Evolutionary conservation across 2,888 invertebrate genomes (phyloP).

Genomic region (Drosophila macrospina): DNA sequence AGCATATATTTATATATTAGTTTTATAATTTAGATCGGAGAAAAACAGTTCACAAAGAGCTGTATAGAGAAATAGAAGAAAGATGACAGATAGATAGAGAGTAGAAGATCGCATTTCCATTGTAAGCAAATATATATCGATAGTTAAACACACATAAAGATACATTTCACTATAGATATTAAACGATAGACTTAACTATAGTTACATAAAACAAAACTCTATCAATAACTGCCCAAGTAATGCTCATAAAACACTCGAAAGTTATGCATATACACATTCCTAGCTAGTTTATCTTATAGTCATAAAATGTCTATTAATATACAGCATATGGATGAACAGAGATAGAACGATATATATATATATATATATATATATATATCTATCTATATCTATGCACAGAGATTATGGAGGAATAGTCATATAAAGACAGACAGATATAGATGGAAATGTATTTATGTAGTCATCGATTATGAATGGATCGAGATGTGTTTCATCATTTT

Average conservation of each 20-base stretch:
- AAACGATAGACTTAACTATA: neutral
- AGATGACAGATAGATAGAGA: neutral
- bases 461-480: too few relatives aligned
- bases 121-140: neutral
- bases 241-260: conserved; percentile 2
- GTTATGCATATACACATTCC: neutral
- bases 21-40: neutral
- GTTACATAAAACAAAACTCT: too few relatives aligned
- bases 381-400: too few relatives aligned
- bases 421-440: neutral
- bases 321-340: neutral
- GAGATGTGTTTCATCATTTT: too few relatives aligned
- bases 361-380: too few relatives aligned
- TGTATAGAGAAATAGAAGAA: neutral
- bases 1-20: too few relatives aligned
- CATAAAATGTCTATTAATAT: too few relatives aligned
- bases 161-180: neutral
- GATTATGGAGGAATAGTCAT: too few relatives aligned
- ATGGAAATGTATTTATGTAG: too few relatives aligned
- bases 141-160: neutral
- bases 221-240: too few relatives aligned
- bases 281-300: too few relatives aligned
- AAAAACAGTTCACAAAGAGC: neutral
- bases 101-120: neutral
- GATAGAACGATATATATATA: neutral